Evolutionary conservation across 2,888 invertebrate species (phyloP).

Genomic region (Drosophila robusta): DNA sequence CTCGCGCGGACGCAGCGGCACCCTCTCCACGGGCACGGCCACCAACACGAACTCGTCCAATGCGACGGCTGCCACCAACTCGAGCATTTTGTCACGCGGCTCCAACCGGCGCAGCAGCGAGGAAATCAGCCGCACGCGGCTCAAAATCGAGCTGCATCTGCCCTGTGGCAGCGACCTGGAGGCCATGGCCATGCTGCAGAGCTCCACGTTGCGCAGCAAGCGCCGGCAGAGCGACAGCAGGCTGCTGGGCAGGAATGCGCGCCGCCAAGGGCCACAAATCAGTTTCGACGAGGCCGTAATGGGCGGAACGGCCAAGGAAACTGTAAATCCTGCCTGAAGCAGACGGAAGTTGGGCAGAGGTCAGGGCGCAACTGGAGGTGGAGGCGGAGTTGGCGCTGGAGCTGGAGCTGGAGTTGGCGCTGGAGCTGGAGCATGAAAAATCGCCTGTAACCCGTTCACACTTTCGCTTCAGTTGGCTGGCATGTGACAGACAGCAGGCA

Average conservation of each 20-base stretch:
- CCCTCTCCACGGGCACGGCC: conserved; percentile 74
- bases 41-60: conserved; percentile 87
- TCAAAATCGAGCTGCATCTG: conserved; percentile 77
- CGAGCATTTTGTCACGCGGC: conserved; percentile 87
- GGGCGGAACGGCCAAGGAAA: conserved; percentile 50
- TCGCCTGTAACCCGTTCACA: conserved; percentile 74
- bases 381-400: not conserved
- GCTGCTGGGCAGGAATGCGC: conserved; percentile 31
- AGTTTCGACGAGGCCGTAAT: conserved; percentile 80
- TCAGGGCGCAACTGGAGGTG: no score
- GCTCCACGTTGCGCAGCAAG: conserved; percentile 44
- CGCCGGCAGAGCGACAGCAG: conserved; percentile 56
- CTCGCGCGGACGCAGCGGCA: conserved; percentile 58
- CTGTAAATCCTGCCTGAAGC: conserved; percentile 45
- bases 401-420: not conserved
- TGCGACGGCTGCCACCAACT: conserved; percentile 84
- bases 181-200: conserved; percentile 80
- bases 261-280: conserved; percentile 78
- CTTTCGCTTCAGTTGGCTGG: conserved; percentile 76
- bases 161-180: conserved; percentile 77
- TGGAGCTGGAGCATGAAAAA: conserved; percentile 48
- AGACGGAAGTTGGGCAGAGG: no score
- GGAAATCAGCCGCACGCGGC: conserved; percentile 68
- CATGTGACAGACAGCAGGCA: conserved; percentile 41
- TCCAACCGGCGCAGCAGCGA: conserved; percentile 87